These are phyloP conservation scores for Microcebus ravelobensis DNA, from an alignment of 2,113 vertebrate species.

Conservation along the genomic window DNA sequence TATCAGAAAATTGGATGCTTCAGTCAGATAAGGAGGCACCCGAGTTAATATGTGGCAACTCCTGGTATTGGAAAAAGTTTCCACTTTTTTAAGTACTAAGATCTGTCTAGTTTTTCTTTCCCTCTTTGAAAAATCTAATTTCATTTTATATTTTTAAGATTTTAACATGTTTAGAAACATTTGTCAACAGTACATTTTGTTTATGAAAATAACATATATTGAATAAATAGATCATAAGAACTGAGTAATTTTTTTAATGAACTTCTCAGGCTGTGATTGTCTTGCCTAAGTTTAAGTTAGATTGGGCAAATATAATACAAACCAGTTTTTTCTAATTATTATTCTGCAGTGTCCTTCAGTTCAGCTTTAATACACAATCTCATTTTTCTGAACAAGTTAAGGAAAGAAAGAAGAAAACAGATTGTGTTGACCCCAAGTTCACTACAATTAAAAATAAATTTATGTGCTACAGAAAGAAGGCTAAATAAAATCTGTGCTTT, in stretches of 20 bases:
- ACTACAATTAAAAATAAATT: not conserved
- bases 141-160: not conserved
- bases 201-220: not conserved
- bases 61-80: not conserved
- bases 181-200: not conserved
- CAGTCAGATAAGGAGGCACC: not conserved
- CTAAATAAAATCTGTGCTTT: not conserved
- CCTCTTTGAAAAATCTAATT: not conserved
- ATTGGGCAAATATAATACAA: not conserved
- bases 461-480: not conserved
- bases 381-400: conserved; percentile 42
- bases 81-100: not conserved
- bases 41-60: not conserved
- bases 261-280: not conserved
- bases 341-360: not conserved
- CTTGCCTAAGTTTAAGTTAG: not conserved
- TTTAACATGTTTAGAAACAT: not conserved
- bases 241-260: not conserved
- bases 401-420: not conserved
- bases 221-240: not conserved
- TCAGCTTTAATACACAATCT: not conserved
- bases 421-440: not conserved
- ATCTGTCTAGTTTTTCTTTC: not conserved
- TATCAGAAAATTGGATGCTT: not conserved
- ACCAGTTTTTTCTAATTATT: conserved; percentile 44